A percentile compares a stretch with the other conserved stretches of the same genome.
Evolutionary conservation across 1,140 invertebrate species (phyloP).

Genomic region (Drosophila simulans): DNA sequence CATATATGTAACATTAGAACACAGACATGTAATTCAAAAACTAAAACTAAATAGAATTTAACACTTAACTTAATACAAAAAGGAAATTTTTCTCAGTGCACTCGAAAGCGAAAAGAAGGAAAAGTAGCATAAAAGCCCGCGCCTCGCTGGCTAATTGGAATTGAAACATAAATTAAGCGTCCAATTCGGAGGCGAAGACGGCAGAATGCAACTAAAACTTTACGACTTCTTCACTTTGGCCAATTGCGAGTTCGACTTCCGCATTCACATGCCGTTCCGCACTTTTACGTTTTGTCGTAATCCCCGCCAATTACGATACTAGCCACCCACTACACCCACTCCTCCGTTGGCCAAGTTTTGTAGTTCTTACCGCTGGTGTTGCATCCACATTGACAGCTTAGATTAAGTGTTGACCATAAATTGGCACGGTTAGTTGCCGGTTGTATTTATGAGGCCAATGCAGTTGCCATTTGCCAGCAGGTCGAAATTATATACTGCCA

Average conservation of each 20-base stretch:
- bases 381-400: conserved; percentile 75
- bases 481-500: conserved; percentile 65
- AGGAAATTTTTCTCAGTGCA: conserved; percentile 3
- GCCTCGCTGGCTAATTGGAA: conserved; percentile 79
- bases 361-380: conserved; percentile 24
- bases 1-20: too few species aligned
- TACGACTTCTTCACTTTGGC: conserved; percentile 66
- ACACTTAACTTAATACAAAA: too few species aligned
- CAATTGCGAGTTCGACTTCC: conserved; percentile 56
- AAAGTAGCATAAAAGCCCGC: conserved; percentile 67
- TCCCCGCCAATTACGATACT: conserved; percentile 61
- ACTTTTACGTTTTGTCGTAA: conserved; percentile 72
- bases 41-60: too few species aligned
- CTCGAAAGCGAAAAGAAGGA: conserved; percentile 17
- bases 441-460: conserved; percentile 65
- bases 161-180: conserved; percentile 83
- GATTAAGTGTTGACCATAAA: conserved; percentile 78
- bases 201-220: conserved; percentile 76
- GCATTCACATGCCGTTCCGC: conserved; percentile 51
- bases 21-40: too few species aligned
- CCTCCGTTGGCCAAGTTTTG: conserved; percentile 2
- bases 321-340: neutral
- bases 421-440: conserved; percentile 32
- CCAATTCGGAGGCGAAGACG: conserved; percentile 57
- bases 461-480: conserved; percentile 53